phyloP scores from a whole-genome alignment of 2,888 invertebrate genomes.

The Ormyrus thymus region DNA sequence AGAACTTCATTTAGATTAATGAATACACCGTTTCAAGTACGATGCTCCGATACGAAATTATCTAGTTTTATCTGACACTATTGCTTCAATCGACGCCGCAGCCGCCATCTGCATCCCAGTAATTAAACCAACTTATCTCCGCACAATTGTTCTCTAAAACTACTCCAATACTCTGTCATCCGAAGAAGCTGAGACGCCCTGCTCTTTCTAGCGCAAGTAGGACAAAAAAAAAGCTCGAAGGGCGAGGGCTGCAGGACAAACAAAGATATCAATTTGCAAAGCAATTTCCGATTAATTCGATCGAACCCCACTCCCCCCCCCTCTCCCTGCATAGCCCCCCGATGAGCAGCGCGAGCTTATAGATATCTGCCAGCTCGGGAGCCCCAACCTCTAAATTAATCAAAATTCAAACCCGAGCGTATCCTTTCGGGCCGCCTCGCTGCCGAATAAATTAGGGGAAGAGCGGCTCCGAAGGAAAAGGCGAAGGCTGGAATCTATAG shows the following conservation, averaged over 20 bases:
- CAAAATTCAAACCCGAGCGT: conserved; percentile 54
- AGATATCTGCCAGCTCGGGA: background rate
- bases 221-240: background rate
- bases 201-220: too few species aligned
- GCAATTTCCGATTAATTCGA: conserved; percentile 42
- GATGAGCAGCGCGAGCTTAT: too few species aligned
- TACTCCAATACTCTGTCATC: too few species aligned
- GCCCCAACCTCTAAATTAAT: conserved; percentile 45
- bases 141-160: too few species aligned
- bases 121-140: too few species aligned
- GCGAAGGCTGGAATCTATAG: background rate
- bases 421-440: conserved; percentile 8
- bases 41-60: too few species aligned
- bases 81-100: too few species aligned
- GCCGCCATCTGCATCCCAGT: too few species aligned
- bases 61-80: too few species aligned
- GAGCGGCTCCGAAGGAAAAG: conserved; percentile 8
- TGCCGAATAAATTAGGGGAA: conserved; percentile 50
- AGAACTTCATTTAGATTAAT: too few species aligned
- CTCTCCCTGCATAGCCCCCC: background rate
- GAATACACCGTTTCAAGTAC: too few species aligned
- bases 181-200: too few species aligned
- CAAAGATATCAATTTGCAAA: conserved; percentile 44
- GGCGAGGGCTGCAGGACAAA: conserved; percentile 12
- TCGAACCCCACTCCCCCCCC: background rate